Base-by-base conservation (phyloP, 2,888 invertebrate genomes). In the Tenthredo distinguenda region DNA sequence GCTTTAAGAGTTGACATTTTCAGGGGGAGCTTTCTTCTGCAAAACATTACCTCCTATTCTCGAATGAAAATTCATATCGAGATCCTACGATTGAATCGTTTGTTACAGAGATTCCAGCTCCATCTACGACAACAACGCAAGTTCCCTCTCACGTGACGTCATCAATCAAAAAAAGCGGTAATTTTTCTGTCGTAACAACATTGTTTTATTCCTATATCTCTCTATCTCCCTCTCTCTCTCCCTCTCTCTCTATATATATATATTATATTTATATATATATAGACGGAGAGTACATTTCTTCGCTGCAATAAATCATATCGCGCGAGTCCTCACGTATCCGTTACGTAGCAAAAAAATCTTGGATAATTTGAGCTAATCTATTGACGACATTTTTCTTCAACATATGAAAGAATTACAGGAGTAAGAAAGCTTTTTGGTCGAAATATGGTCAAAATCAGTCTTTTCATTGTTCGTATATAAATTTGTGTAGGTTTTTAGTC, bases 41-140 rank as follows among this genome's bases (percentile, higher is more conserved):
- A 15, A 21, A n/a, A 3, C 43, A 74, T 74, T 43, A 43, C 72
- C 2, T 55, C 34, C 18, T n/a, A 12, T n/a, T 21, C 31, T 40
- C 55, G 62, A 40, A 40, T 68, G 40, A 62, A 43, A 62, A 83
- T 55, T 50, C 34, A 74, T 37, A 62, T 43, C 50, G 43, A 47
- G 21, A 40, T n/a, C n/a, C 37, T 79, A 77, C 77, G 77, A 55
- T 50, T 26, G 77, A 50, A 77, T 77, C 77, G 77, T 77, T 77
- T 90, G 90, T 94, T 92, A 55, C 95, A 98, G 98, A 98, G 95
- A 97, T 98, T 94, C 97, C 97, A 72, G 97, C 97, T 37, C 98
- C 97, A 55, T 97, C 97, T 47, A 97, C 97, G 87, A 96, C 97
- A 6, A 93, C 94, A 55, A 95, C 95, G 87, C 95, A 95, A 50